A percentile compares a stretch with the other conserved stretches of the same genome.
Evolutionary conservation across 2,888 invertebrate genomes (phyloP).

Genomic region (Chloroclysta siterata): DNA sequence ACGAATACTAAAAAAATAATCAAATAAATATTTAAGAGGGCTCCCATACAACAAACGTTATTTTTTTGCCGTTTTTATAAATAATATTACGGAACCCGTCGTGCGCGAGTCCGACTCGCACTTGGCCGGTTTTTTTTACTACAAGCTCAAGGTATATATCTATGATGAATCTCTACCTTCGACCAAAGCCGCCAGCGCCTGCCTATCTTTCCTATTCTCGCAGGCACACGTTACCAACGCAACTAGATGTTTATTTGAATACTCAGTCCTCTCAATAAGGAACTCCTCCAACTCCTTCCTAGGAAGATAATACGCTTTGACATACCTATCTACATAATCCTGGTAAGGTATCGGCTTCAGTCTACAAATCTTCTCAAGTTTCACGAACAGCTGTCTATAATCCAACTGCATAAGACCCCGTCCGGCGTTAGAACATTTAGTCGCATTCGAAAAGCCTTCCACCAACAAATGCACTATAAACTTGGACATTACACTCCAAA

Average conservation of each 20-base stretch:
- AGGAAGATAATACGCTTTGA: conserved; percentile 98
- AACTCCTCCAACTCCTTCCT: conserved; percentile 95
- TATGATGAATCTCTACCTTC: conserved; percentile 80
- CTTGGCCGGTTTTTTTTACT: too few relatives aligned
- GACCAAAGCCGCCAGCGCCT: conserved; percentile 89
- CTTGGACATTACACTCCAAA: conserved; percentile 96
- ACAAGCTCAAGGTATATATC: too few relatives aligned
- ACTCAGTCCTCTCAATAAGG: conserved; percentile 94
- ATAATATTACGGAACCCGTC: too few relatives aligned
- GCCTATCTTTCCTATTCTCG: conserved; percentile 94
- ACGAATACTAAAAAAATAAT: too few relatives aligned
- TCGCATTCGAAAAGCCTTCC: conserved; percentile 96
- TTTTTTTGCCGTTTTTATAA: too few relatives aligned
- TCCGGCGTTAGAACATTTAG: conserved; percentile 98
- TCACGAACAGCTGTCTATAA: conserved; percentile 96
- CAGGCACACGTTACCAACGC: conserved; percentile 94
- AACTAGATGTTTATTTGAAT: conserved; percentile 93
- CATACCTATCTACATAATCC: conserved; percentile 96
- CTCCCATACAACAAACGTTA: too few relatives aligned
- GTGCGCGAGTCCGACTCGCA: too few relatives aligned
- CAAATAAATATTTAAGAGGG: too few relatives aligned
- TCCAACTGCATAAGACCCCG: conserved; percentile 99
- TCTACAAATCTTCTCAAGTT: conserved; percentile 94
- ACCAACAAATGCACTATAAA: conserved; percentile 94
- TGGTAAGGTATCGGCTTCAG: conserved; percentile 94